Conservation (phyloP, 2,797 vertebrate species). For the Micromesistius poutassou region DNA sequence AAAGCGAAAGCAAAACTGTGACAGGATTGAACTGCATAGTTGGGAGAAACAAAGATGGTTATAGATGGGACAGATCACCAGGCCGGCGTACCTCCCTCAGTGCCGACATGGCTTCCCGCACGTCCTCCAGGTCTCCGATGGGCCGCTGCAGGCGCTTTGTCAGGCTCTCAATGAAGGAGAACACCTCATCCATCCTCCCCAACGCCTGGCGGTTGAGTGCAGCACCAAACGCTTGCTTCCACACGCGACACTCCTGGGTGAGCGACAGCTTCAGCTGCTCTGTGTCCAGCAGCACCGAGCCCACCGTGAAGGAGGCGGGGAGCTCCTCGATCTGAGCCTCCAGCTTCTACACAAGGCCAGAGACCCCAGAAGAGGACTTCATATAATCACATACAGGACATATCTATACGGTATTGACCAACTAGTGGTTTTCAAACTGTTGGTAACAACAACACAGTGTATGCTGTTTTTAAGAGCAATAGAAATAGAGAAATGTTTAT, state of each 20-base stretch:
- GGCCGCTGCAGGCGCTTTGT: constrained; percentile 76
- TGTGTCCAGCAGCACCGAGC: constrained; percentile 67
- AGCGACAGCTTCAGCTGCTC: constrained; percentile 75
- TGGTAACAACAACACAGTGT: too few relatives aligned
- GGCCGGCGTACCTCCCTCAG: constrained; percentile 62
- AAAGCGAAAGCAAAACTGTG: neutral
- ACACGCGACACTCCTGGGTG: constrained; percentile 72
- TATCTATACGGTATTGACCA: too few relatives aligned
- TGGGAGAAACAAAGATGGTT: neutral
- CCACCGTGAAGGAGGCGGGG: constrained; percentile 57
- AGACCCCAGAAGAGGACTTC: too few relatives aligned
- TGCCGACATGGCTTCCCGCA: constrained; percentile 73
- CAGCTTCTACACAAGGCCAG: constrained; percentile 61
- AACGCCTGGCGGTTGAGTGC: constrained; percentile 73
- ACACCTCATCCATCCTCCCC: constrained; percentile 68
- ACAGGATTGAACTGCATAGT: constrained; percentile 3
- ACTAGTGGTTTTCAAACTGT: too few relatives aligned
- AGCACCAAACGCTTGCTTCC: constrained; percentile 76
- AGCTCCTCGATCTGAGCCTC: constrained; percentile 76
- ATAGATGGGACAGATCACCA: neutral
- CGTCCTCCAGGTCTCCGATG: constrained; percentile 77
- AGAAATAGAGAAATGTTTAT: neutral
- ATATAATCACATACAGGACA: too few relatives aligned
- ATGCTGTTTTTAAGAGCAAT: too few relatives aligned
- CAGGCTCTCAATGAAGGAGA: constrained; percentile 72